Conservation (phyloP, 2,113 vertebrate species). For the Spizaetus ornatus region DNA sequence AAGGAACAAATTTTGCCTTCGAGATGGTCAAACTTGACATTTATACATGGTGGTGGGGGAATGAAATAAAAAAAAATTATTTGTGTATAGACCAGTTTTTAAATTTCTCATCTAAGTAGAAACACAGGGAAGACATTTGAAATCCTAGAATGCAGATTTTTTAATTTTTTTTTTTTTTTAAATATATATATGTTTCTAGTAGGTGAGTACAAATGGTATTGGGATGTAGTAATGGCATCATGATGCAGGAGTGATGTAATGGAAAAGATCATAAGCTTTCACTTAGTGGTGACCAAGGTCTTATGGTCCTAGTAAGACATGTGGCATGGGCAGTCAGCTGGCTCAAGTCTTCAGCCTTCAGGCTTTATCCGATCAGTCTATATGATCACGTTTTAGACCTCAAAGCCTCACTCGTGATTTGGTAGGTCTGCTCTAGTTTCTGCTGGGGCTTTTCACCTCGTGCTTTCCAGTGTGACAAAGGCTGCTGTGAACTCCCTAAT, state of each 20-base stretch:
- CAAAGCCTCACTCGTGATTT: fast-evolving
- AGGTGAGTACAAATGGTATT: not conserved
- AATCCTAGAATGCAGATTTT: not conserved
- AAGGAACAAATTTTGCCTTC: not conserved
- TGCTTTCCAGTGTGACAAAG: not conserved
- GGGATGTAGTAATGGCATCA: too few species aligned
- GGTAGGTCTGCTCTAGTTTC: not conserved
- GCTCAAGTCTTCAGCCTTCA: not conserved
- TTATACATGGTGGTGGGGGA: fast-evolving
- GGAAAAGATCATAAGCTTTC: not conserved
- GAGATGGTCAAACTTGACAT: not conserved
- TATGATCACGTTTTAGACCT: not conserved
- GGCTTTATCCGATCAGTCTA: not conserved
- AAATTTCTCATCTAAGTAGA: not conserved
- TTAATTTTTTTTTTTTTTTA: not conserved
- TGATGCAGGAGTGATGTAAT: not conserved
- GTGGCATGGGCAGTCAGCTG: not conserved
- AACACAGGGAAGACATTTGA: not conserved
- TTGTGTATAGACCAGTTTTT: not conserved
- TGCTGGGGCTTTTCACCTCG: not conserved
- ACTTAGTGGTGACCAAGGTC: too few species aligned
- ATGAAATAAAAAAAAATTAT: not conserved
- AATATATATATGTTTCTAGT: not conserved
- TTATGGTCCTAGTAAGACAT: not conserved
- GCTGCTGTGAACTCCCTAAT: not conserved